Base-by-base conservation (phyloP, 2,888 invertebrate genomes). In the Athetis lepigone region DNA sequence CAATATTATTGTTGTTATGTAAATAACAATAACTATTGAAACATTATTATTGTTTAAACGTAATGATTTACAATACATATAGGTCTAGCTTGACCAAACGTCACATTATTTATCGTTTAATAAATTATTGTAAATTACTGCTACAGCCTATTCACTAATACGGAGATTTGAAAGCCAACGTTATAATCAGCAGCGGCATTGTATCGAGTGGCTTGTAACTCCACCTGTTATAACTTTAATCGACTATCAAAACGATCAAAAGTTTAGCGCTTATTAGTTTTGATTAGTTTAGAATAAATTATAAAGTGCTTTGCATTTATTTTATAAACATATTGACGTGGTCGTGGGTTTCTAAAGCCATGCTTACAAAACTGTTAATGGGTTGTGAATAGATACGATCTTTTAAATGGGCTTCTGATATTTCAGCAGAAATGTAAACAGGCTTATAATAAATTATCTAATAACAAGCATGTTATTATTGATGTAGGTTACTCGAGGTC, bases 271-370 rank as follows among this genome's bases (percentile, higher is more conserved):
- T 62, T 64, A 72, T 61, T 72, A 60, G 61, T 33, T 33, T 33
- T 13, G 33, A 33, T 57, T n/a, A n/a, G n/a, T n/a, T 62, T 52
- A 61, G 65, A 75, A 75, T 69, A 57, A 42, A 67, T 77, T 77
- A 70, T 65, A 43, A 60, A 70, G 64, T 62, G 40, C 62, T 74
- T 70, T 74, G 61, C 40, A 65, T 70, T 63, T 51, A 60, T 33
- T 60, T 60, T 57, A 57, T 49, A 67, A 60, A 57, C 54, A 43
- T 46, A 57, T 2, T 8, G 23, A 67, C 63, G 71, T 67, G 49
- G 58, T n/a, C n/a, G 57, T 50, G 67, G 56, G 55, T 45, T 37
- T 55, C 45, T 23, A 70, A 47, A 42, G 16, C 49, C 33, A 54
- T 57, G 54, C 54, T 68, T 63, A 68, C 50, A 73, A 62, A 66